phyloP scores from a whole-genome alignment of 2,113 vertebrate species.

The Epinephelus moara region DNA sequence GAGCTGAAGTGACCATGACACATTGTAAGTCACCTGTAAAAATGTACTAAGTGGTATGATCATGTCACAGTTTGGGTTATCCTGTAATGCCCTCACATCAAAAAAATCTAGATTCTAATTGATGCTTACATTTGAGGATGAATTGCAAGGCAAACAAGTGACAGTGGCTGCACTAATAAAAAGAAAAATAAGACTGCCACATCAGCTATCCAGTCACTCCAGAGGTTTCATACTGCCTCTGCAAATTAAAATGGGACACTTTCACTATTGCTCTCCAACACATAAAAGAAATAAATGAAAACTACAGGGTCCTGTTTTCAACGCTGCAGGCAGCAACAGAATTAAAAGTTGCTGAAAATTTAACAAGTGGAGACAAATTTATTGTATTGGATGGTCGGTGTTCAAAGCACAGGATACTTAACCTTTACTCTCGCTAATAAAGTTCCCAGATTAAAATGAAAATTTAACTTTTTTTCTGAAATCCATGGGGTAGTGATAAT shows the following conservation, averaged over 20 bases:
- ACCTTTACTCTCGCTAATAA: not conserved
- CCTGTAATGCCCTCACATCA: not conserved
- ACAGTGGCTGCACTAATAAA: slow-evolving; percentile 7
- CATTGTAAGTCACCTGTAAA: not conserved
- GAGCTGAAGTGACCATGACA: not conserved
- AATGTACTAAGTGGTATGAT: not conserved
- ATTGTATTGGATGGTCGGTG: not conserved
- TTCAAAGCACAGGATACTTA: not conserved
- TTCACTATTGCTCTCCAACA: not conserved
- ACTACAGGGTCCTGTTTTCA: not conserved
- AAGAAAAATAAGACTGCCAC: not conserved
- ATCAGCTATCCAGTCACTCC: slow-evolving; percentile 4
- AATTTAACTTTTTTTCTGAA: not conserved
- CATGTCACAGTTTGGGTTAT: not conserved
- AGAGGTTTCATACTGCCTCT: slow-evolving; percentile 15
- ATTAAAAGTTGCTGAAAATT: not conserved
- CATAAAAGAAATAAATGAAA: slow-evolving; percentile 10
- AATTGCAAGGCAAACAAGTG: slow-evolving; percentile 9
- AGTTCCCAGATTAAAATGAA: not conserved
- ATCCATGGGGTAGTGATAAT: not conserved
- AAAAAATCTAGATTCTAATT: not conserved
- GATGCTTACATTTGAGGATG: not conserved
- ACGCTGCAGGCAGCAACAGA: not conserved
- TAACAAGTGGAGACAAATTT: not conserved
- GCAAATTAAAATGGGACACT: slow-evolving; percentile 9